Evolutionary conservation across 2,113 vertebrate genomes (phyloP).

Genomic region (Gopherus flavomarginatus): DNA sequence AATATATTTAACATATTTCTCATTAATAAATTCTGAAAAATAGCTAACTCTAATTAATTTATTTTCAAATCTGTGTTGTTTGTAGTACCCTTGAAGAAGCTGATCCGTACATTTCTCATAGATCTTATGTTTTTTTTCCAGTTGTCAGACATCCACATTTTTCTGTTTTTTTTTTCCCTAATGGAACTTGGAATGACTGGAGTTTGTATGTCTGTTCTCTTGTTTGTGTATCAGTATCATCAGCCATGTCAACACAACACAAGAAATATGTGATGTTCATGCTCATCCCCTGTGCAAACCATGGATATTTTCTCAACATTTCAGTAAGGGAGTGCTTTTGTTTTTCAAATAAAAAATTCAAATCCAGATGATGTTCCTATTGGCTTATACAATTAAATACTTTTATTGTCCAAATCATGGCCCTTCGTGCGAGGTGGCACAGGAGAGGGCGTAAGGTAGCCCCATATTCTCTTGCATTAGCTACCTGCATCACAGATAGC

Average conservation of each 20-base stretch:
- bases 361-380: background rate
- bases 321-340: background rate
- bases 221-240: background rate
- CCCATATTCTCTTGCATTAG: background rate
- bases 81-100: background rate
- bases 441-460: too few species aligned
- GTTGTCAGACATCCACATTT: background rate
- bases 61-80: background rate
- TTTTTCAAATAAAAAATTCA: background rate
- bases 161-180: background rate
- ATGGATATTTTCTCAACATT: background rate
- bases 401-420: background rate
- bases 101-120: background rate
- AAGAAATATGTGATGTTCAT: background rate
- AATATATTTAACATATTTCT: background rate
- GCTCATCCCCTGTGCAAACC: background rate
- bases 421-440: background rate
- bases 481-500: background rate
- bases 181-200: background rate
- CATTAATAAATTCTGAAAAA: background rate
- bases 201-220: background rate
- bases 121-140: background rate
- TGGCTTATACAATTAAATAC: background rate
- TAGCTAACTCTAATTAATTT: background rate
- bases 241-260: background rate